Conservation (phyloP, 2,888 invertebrate species). For the Hirtodrosophila cameraria region DNA sequence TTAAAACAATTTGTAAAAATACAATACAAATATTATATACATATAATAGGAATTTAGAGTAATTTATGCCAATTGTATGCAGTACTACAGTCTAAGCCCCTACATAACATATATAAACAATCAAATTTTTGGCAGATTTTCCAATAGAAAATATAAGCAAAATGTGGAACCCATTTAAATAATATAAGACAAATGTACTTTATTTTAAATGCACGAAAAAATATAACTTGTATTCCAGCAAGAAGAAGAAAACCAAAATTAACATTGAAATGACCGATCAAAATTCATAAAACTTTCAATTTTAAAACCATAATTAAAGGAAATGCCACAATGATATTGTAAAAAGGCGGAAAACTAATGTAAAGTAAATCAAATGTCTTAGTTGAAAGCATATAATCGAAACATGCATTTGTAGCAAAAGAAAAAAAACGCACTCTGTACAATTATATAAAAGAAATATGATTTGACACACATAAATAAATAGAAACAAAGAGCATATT, state of each 20-base stretch:
- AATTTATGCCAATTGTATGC: constrained; percentile 54
- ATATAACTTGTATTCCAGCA: constrained; percentile 5
- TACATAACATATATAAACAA: constrained; percentile 56
- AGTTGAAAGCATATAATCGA: constrained; percentile 45
- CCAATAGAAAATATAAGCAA: constrained; percentile 31
- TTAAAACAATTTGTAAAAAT: constrained; percentile 42
- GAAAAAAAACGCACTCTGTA: constrained; percentile 71
- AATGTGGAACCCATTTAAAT: constrained; percentile 23
- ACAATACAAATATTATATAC: constrained; percentile 12
- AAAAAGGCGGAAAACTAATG: constrained; percentile 23
- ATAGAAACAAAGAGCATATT: constrained; percentile 19
- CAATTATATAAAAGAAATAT: constrained; percentile 55
- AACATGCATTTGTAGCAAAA: constrained; percentile 30
- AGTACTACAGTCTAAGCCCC: constrained; percentile 49
- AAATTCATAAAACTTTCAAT: constrained; percentile 38
- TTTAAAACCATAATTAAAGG: constrained; percentile 10
- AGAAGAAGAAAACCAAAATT: constrained; percentile 20
- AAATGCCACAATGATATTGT: constrained; percentile 17
- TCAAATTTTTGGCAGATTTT: constrained; percentile 69
- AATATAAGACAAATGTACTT: constrained; percentile 65
- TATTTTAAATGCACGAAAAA: constrained; percentile 60
- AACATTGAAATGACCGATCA: constrained; percentile 24
- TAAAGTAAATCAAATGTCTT: constrained; percentile 28
- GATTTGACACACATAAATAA: constrained; percentile 41
- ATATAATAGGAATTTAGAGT: constrained; percentile 16